Evolutionary conservation across 2,888 invertebrate species (phyloP), one percentile per base, ranked within the genome.

Genomic region (Spodoptera exigua): DNA sequence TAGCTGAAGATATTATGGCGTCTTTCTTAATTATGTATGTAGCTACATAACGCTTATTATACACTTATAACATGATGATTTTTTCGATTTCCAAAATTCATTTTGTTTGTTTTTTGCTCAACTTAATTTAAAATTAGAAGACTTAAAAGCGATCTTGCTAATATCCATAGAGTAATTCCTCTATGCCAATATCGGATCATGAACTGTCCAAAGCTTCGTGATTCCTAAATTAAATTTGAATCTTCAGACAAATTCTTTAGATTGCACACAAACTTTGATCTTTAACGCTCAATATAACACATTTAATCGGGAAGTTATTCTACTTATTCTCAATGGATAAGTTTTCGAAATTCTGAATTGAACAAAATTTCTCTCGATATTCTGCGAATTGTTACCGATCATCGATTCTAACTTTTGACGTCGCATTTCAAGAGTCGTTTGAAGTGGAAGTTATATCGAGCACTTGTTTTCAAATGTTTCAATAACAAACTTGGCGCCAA

Each of bases 231-330:
- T 53, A 64, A 57, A 70, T 63, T 48, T 34, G 51, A 70, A 67
- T 64, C 47, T 70, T 35, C 64, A 17, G 21, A 62, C 48, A 55
- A 32, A 62, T 63, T 63, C 34, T 17, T 27, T 16, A 51, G 54
- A 70, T 47, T 65, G 65, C 7, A 34, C 7, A 34, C 49, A 55
- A 68, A 70, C 54, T 69, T 48, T 34, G 58, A 70, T 70, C 53
- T 66, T 57, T 52, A 45, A 63, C 64, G 64, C 70, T 70, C 70
- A 64, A 67, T 70, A 53, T 69, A 70, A 67, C 67, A 64, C 48
- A 59, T 51, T 65, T 69, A 59, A 70, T 59, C 66, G 66, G 14
- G 12, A 57, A 69, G 47, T 70, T 71, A 70, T 65, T 52, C 46
- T 39, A 69, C 44, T 70, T 71, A 70, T 65, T 52, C 46, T 39